phyloP scores from a whole-genome alignment of 37 sponge, comb jelly and placozoan species.

The Diacarnus erythraeanus region DNA sequence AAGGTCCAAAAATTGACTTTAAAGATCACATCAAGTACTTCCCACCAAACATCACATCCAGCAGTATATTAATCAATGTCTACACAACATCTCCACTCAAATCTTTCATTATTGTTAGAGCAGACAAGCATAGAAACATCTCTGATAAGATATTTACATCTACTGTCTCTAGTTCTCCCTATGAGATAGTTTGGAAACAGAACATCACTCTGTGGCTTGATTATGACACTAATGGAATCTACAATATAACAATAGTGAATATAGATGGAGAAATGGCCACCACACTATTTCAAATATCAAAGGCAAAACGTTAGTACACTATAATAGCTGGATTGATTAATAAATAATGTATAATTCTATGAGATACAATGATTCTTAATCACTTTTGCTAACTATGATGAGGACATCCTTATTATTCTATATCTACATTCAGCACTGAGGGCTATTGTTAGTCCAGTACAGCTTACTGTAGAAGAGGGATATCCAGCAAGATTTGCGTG shows the following conservation, averaged over 20 bases:
- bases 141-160: background rate
- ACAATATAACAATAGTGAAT: constrained; percentile 16
- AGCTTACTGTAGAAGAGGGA: constrained; percentile 15
- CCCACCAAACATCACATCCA: background rate
- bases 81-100: constrained; percentile 24
- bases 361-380: too few species aligned
- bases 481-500: constrained; percentile 15
- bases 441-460: constrained; percentile 18
- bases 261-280: constrained; percentile 1
- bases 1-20: constrained; percentile 16
- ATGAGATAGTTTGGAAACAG: constrained; percentile 5
- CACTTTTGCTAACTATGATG: background rate
- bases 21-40: background rate
- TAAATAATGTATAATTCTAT: too few species aligned
- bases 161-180: constrained; percentile 1
- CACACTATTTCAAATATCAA: constrained; percentile 1
- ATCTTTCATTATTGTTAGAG: background rate
- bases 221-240: constrained; percentile 8
- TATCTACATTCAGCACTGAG: background rate
- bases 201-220: constrained; percentile 2
- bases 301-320: constrained; percentile 13
- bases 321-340: background rate
- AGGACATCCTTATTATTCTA: background rate
- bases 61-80: background rate
- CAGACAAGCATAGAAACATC: background rate